A percentile compares a stretch with the other conserved stretches of the same genome.
phyloP scores from a whole-genome alignment of 35 echinoderm and acorn worm genomes.

The Eucidaris tribuloides region DNA sequence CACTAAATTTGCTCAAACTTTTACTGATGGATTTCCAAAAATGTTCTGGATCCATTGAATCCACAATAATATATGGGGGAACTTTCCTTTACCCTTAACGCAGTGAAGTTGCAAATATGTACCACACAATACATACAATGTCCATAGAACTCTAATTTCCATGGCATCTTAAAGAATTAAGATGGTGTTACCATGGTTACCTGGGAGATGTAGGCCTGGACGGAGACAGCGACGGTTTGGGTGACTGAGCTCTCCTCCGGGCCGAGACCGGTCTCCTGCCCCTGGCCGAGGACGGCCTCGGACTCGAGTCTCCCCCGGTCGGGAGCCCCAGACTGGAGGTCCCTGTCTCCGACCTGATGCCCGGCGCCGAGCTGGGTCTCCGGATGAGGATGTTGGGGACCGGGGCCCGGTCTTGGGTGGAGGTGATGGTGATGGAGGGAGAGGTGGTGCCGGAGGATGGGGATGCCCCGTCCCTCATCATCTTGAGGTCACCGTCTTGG shows the following conservation, averaged over 20 bases:
- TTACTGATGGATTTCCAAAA: no score
- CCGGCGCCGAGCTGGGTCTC: slow-evolving; percentile 33
- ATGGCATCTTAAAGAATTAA: no score
- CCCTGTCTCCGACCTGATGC: not conserved
- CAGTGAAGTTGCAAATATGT: no score
- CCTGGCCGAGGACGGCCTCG: slow-evolving; percentile 20
- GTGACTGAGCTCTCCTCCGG: slow-evolving; percentile 7
- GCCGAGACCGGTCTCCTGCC: not conserved
- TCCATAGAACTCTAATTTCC: no score
- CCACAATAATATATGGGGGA: no score
- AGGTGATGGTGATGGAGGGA: slow-evolving; percentile 25
- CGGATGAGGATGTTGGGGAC: slow-evolving; percentile 1
- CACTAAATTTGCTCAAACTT: no score
- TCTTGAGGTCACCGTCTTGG: no score
- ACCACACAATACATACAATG: no score
- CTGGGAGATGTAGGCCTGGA: slow-evolving; percentile 25
- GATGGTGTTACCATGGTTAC: no score
- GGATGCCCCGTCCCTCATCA: no score
- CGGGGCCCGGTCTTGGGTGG: not conserved
- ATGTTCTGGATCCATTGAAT: no score
- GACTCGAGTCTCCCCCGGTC: not conserved
- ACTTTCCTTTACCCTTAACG: no score
- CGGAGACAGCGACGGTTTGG: not conserved
- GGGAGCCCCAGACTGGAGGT: not conserved
- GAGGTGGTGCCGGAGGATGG: not conserved